A percentile compares a stretch with the other conserved stretches of the same genome.
Evolutionary conservation across 2,797 vertebrate species (phyloP).

Genomic region (Gallinago nigripennis): DNA sequence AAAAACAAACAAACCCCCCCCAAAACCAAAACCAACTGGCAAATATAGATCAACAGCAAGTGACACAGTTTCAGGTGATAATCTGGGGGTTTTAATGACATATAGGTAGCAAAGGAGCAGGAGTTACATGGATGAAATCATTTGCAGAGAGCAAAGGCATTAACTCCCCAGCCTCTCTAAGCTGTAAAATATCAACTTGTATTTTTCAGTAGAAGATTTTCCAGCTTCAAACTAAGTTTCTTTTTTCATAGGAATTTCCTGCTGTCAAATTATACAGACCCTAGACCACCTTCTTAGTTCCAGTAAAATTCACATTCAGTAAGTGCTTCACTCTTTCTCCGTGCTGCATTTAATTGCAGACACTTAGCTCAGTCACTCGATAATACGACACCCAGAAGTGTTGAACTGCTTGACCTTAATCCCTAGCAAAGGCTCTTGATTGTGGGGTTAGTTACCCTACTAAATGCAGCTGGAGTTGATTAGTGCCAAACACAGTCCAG

Average conservation of each 20-base stretch:
- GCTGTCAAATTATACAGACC: neutral
- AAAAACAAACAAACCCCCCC: too few relatives aligned
- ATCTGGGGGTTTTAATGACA: rapidly evolving
- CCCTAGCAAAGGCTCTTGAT: neutral
- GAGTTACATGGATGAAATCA: neutral
- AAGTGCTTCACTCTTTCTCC: neutral
- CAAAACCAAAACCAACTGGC: neutral
- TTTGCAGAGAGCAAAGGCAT: too few relatives aligned
- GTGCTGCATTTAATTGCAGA: neutral
- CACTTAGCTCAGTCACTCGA: neutral
- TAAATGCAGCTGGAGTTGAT: neutral
- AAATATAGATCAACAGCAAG: neutral
- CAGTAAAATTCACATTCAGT: neutral
- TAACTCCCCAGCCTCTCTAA: neutral
- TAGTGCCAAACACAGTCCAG: neutral
- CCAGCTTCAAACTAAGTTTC: neutral
- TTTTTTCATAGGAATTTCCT: neutral
- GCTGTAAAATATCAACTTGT: rapidly evolving
- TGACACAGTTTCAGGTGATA: neutral
- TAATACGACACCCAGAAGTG: neutral
- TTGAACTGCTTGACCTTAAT: neutral
- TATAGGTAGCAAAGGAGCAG: rapidly evolving
- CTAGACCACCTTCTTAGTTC: neutral
- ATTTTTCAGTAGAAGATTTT: neutral
- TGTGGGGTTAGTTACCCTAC: neutral